Base-by-base conservation (phyloP, 2,797 vertebrate species). In the Pogonophryne albipinna region DNA sequence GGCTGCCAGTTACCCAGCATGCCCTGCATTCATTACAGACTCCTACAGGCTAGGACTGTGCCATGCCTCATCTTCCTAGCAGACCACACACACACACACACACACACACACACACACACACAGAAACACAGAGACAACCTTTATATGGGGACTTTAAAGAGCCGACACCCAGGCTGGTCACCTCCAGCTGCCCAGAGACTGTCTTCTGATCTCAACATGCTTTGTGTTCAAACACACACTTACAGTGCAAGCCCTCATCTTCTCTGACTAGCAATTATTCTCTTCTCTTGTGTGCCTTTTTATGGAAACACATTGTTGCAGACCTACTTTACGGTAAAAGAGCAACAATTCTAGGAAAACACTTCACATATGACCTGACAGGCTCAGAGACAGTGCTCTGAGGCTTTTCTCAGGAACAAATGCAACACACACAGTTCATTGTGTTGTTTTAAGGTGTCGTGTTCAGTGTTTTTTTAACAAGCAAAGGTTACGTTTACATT, bases 21-120 rank as follows among this genome's bases (percentile, higher is more conserved):
- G 82, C 83, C 17, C 19, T 49, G 74, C 86, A 78, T 79, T 90
- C 89, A 92, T 93, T 90, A 87, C 81, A 66, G 64, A 71, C 70
- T 85, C 14, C 42, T 57, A 85, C 87, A 87, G 91, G 89, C 55
- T 60, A 62, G 46, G 61, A 19, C 13, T n/a, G 13, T 0, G 42
- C 85, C 85, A 80, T 83, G 17, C 80, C 90, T 88, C 67, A 2
- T 74, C 79, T 79, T 59, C 47, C 78, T 65, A 62, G 71, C 81
- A 83, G 38, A 56, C 67, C n/a, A 23, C 55, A 27, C 53, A 27
- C 14, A 5, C 27, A 27, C 27, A 27, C 27, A 27, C 27, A 4
- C 27, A 27, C 27, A 27, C 27, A 27, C 27, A 27, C 64, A 64
- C 20, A 61, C 57, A 31, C 55, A 70, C 58, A 78, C 73, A 51